Percentiles rank a stretch among this genome's conserved stretches.
These are phyloP conservation scores for Magallana ariakensis DNA, from an alignment of 1,140 invertebrate species.

Conservation along the genomic window DNA sequence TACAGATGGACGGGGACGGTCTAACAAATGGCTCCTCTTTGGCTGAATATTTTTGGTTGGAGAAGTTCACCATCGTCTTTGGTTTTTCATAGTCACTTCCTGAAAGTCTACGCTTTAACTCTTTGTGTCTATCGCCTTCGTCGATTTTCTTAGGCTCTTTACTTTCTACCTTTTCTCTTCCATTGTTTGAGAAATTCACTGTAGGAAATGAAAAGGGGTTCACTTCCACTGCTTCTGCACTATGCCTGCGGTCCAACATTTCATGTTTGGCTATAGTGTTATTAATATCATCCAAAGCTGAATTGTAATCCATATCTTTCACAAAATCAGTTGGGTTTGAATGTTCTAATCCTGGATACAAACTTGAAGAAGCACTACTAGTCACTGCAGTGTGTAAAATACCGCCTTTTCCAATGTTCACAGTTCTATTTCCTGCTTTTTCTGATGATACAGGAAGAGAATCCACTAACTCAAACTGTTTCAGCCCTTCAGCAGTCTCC, in stretches of 20 bases:
- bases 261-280: slow-evolving; percentile 24
- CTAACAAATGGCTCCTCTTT: slow-evolving; percentile 42
- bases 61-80: slow-evolving; percentile 40
- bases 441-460: not conserved
- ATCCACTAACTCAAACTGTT: slow-evolving; percentile 23
- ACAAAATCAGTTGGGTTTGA: not conserved
- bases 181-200: slow-evolving; percentile 24
- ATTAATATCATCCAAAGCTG: slow-evolving; percentile 40
- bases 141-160: slow-evolving; percentile 36
- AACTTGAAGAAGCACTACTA: not conserved
- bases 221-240: slow-evolving; percentile 50
- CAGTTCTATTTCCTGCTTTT: not conserved
- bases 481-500: slow-evolving; percentile 30
- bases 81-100: slow-evolving; percentile 60
- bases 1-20: slow-evolving; percentile 35
- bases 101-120: slow-evolving; percentile 72
- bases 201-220: slow-evolving; percentile 54
- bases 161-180: not conserved
- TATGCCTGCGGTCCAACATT: slow-evolving; percentile 32
- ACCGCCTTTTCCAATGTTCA: not conserved
- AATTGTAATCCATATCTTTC: slow-evolving; percentile 19
- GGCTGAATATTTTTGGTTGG: slow-evolving; percentile 37
- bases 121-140: slow-evolving; percentile 47
- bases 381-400: not conserved
- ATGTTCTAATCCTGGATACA: not conserved